Evolutionary conservation across 1,140 invertebrate species (phyloP).

Genomic region (Coelopa frigida): DNA sequence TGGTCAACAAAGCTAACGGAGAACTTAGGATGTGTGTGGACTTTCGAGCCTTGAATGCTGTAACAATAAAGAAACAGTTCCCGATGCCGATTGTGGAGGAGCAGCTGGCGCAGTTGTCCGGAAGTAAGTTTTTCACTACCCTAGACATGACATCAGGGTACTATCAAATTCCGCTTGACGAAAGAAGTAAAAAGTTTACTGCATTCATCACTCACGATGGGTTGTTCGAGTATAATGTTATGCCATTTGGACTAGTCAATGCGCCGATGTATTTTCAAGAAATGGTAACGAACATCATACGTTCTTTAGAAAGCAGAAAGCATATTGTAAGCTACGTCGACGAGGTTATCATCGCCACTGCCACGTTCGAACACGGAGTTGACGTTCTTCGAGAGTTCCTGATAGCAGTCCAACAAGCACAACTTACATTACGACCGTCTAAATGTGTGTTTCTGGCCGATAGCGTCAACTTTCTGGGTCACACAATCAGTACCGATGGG

Average conservation of each 20-base stretch:
- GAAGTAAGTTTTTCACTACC: constrained; percentile 1
- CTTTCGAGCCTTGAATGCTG: constrained; percentile 4
- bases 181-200: constrained; percentile 8
- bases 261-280: constrained; percentile 29
- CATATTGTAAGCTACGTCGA: constrained; percentile 19
- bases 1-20: constrained; percentile 47
- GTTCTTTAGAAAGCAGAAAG: constrained; percentile 14
- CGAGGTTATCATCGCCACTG: constrained; percentile 20
- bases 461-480: not conserved
- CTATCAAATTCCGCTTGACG: constrained; percentile 4
- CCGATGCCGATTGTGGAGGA: constrained; percentile 6
- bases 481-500: not conserved
- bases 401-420: not conserved
- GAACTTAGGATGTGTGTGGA: constrained; percentile 9
- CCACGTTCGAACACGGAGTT: constrained; percentile 14
- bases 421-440: not conserved
- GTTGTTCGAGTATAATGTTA: constrained; percentile 30
- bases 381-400: not conserved
- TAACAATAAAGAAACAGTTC: not conserved
- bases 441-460: not conserved
- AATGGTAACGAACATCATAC: constrained; percentile 41
- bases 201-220: constrained; percentile 22
- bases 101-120: not conserved
- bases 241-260: constrained; percentile 48
- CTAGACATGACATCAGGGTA: constrained; percentile 5